These are phyloP conservation scores for Thinocorus orbignyianus DNA, from an alignment of 2,113 vertebrate genomes.

Conservation along the genomic window DNA sequence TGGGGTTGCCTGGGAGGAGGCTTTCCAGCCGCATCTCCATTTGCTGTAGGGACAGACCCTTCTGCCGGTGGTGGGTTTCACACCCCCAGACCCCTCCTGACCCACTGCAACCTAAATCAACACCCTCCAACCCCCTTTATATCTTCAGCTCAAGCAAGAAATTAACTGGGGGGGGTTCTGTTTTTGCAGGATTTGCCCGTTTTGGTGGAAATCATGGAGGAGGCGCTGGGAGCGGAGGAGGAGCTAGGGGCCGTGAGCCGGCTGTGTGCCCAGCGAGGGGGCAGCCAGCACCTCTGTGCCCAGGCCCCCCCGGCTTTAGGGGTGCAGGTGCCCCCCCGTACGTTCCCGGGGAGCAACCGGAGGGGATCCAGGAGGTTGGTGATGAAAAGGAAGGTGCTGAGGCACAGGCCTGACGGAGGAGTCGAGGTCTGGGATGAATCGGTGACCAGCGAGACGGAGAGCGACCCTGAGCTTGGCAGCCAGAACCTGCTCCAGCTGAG, in stretches of 20 bases:
- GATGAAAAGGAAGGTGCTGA: conserved; percentile 78
- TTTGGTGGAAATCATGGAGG: conserved; percentile 36
- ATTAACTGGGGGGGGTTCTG: not conserved
- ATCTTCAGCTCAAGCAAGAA: not conserved
- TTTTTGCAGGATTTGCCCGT: conserved; percentile 41
- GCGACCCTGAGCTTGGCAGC: not conserved
- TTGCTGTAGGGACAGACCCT: not conserved
- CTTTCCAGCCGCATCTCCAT: not conserved
- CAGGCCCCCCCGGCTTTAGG: not conserved
- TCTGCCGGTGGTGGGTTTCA: not conserved
- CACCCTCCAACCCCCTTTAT: not conserved
- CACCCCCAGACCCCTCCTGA: not conserved
- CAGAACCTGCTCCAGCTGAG: not conserved
- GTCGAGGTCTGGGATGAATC: conserved; percentile 66
- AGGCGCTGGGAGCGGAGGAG: not conserved
- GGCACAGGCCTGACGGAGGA: conserved; percentile 59
- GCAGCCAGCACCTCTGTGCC: conserved; percentile 31
- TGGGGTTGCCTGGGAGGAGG: not conserved
- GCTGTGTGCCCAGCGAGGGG: not conserved
- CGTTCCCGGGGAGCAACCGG: accelerated
- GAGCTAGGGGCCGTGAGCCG: not conserved
- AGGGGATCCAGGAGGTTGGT: not conserved
- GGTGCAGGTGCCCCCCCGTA: not conserved
- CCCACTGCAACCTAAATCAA: not conserved
- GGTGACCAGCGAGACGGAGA: not conserved